Percentiles rank a stretch among this genome's conserved stretches.
phyloP scores from a whole-genome alignment of 2,888 invertebrate genomes.

The Spicauda simplicius region DNA sequence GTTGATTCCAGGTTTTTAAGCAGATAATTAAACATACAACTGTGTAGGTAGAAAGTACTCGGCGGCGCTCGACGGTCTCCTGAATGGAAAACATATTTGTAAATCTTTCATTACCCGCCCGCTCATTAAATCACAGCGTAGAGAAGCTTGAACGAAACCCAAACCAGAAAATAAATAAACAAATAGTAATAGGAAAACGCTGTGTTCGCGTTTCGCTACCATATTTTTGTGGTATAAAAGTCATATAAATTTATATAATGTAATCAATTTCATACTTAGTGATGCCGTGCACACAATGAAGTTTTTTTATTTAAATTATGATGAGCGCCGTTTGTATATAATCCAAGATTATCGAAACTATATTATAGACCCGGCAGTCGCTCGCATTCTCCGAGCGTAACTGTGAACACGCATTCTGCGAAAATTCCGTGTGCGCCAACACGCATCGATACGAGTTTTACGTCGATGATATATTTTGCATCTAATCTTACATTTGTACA shows the following conservation, averaged over 20 bases:
- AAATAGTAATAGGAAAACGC: background rate
- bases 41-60: background rate
- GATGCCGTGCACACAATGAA: no score
- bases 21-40: background rate
- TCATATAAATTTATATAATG: no score
- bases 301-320: background rate
- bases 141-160: background rate
- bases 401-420: background rate
- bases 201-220: background rate
- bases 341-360: background rate
- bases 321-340: slow-evolving; percentile 15
- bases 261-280: no score
- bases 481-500: background rate
- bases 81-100: background rate
- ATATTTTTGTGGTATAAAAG: background rate
- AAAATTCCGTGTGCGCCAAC: background rate
- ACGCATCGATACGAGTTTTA: background rate
- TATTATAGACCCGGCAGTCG: no score
- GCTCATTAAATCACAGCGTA: background rate
- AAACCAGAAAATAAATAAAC: background rate
- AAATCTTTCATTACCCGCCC: slow-evolving; percentile 1
- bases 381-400: background rate
- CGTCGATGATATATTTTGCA: background rate
- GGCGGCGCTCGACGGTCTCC: background rate
- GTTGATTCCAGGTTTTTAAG: no score